Evolutionary conservation across 2,888 invertebrate genomes (phyloP).

Genomic region (Rhorus exstirpatorius): DNA sequence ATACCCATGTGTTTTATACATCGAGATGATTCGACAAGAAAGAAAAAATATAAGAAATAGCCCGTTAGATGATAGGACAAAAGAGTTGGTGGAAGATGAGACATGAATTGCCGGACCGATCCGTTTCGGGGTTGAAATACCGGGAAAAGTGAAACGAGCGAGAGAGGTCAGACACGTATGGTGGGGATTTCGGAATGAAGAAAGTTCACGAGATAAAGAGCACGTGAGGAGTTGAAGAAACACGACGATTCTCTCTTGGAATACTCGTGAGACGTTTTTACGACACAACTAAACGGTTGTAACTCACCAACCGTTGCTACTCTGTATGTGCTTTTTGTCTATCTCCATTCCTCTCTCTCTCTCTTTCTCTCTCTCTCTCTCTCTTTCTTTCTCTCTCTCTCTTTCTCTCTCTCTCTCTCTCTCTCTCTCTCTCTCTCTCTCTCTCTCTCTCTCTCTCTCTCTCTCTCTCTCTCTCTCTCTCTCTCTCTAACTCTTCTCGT

Average conservation of each 20-base stretch:
- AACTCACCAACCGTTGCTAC: conserved; percentile 73
- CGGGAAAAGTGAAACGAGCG: conserved; percentile 25
- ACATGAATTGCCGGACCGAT: conserved; percentile 22
- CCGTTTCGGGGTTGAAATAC: conserved; percentile 47
- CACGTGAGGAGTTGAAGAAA: conserved; percentile 64
- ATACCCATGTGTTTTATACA: background rate
- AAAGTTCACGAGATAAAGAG: background rate
- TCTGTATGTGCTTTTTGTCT: conserved; percentile 53
- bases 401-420: conserved; percentile 52
- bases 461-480: conserved; percentile 55
- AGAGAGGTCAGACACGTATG: conserved; percentile 27
- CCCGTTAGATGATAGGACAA: conserved; percentile 21
- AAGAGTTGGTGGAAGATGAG: conserved; percentile 33
- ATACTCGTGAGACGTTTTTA: conserved; percentile 77
- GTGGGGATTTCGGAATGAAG: background rate
- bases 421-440: conserved; percentile 33
- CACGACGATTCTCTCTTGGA: conserved; percentile 47
- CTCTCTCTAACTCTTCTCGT: conserved; percentile 50
- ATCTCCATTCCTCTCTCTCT: conserved; percentile 53
- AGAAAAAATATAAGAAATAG: conserved; percentile 11
- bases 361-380: conserved; percentile 37
- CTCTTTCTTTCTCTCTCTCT: conserved; percentile 25
- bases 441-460: conserved; percentile 44
- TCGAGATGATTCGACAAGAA: conserved; percentile 22
- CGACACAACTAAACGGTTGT: conserved; percentile 79